phyloP scores from a whole-genome alignment of 1,140 invertebrate species.

The Hyles euphorbiae region DNA sequence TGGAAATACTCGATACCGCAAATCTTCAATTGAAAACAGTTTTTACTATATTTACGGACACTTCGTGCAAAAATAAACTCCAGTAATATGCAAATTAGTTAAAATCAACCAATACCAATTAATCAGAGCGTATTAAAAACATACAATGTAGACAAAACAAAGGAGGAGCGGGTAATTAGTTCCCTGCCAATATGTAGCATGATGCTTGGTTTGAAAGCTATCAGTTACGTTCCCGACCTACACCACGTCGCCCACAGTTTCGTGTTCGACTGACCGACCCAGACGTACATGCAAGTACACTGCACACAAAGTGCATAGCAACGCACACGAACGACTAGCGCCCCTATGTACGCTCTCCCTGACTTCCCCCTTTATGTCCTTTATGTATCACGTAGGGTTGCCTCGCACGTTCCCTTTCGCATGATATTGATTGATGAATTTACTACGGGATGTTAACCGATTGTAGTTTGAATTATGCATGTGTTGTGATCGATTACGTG shows the following conservation, averaged over 20 bases:
- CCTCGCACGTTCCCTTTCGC: constrained; percentile 3
- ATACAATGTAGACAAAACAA: no score
- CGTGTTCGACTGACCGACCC: constrained; percentile 46
- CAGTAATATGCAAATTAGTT: no score
- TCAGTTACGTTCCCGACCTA: constrained; percentile 41
- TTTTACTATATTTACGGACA: no score
- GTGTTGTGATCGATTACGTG: neutral
- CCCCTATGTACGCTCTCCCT: constrained; percentile 30
- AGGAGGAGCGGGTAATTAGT: no score
- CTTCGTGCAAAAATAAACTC: no score
- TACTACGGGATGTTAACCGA: neutral
- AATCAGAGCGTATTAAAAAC: no score
- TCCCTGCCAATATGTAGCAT: neutral
- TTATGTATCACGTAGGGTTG: constrained; percentile 35
- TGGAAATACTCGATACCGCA: neutral
- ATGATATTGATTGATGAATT: constrained; percentile 8
- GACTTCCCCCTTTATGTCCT: constrained; percentile 17
- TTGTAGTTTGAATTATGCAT: constrained; percentile 1
- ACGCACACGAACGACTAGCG: constrained; percentile 33
- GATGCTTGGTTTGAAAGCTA: no score
- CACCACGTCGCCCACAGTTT: constrained; percentile 26
- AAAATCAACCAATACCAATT: no score
- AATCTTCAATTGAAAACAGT: no score
- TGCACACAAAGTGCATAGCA: constrained; percentile 38
- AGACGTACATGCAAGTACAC: constrained; percentile 15